phyloP scores from a whole-genome alignment of 2,113 vertebrate species.

The Isurus oxyrinchus region DNA sequence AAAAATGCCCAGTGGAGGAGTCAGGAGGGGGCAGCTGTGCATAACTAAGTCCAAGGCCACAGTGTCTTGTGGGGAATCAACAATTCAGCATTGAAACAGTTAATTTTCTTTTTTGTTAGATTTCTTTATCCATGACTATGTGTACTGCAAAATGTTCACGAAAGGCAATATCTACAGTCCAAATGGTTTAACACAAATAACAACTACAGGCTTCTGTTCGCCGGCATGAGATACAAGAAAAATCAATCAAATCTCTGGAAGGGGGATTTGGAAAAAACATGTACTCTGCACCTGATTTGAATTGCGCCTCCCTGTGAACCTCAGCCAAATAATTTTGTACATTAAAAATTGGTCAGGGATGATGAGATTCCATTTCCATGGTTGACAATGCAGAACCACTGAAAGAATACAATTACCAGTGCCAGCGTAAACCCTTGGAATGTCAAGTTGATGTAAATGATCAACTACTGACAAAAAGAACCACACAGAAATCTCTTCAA shows the following conservation, averaged over 20 bases:
- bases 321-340: constrained; percentile 99
- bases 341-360: constrained; percentile 99
- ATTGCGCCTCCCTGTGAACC: constrained; percentile 96
- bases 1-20: too few species aligned
- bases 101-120: constrained; percentile 27
- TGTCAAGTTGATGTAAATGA: constrained; percentile 99
- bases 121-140: constrained; percentile 33
- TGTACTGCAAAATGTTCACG: constrained; percentile 32
- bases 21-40: background rate
- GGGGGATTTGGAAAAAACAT: constrained; percentile 60
- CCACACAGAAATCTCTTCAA: constrained; percentile 56
- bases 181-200: constrained; percentile 38
- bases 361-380: constrained; percentile 99
- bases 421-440: constrained; percentile 98
- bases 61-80: background rate
- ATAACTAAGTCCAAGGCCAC: background rate
- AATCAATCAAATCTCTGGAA: constrained; percentile 70
- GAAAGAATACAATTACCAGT: constrained; percentile 99
- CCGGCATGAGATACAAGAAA: constrained; percentile 48
- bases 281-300: constrained; percentile 99
- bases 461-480: constrained; percentile 78
- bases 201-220: constrained; percentile 30
- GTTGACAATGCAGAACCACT: constrained; percentile 99
- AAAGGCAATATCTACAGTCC: constrained; percentile 37
- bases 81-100: background rate